These are phyloP conservation scores for Xiphophorus couchianus DNA, from an alignment of 2,113 vertebrate species.

Conservation along the genomic window DNA sequence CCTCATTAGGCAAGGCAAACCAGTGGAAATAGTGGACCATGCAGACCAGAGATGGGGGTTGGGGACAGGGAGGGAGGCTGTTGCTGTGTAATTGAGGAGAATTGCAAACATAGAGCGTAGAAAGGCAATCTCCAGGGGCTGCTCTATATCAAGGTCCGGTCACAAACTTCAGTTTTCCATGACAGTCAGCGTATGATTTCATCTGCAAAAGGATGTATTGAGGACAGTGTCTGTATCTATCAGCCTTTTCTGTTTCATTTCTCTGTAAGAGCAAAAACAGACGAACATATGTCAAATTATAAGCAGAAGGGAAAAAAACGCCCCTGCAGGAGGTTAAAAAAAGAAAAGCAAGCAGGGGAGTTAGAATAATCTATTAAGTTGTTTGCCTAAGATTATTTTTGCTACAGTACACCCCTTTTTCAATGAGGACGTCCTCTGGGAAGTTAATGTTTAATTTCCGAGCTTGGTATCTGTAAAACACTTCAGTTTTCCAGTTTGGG, in stretches of 20 bases:
- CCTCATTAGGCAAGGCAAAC: constrained; percentile 51
- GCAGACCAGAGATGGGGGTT: constrained; percentile 35
- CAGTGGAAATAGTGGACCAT: constrained; percentile 53
- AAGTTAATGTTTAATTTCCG: constrained; percentile 15
- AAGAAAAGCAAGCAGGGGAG: neutral
- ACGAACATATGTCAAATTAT: neutral
- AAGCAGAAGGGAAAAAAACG: neutral
- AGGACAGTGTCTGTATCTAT: constrained; percentile 4
- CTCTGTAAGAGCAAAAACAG: neutral
- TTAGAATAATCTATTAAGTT: neutral
- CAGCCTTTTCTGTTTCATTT: neutral
- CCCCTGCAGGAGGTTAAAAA: neutral
- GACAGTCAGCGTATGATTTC: constrained; percentile 2
- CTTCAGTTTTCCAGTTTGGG: constrained; percentile 41
- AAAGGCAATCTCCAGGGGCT: constrained; percentile 35
- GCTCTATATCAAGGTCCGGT: constrained; percentile 43
- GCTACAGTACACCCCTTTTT: constrained; percentile 3
- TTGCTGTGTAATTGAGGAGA: constrained; percentile 57
- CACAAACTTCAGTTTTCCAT: neutral
- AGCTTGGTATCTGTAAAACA: constrained; percentile 18
- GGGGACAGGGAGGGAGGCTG: constrained; percentile 40
- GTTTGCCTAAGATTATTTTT: neutral
- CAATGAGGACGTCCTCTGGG: neutral
- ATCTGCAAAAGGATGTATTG: constrained; percentile 8
- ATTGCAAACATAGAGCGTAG: constrained; percentile 50